Percentiles rank a stretch among this genome's conserved stretches.
Evolutionary conservation across 2,797 vertebrate species (phyloP).

Genomic region (Syngnathus rostellatus): DNA sequence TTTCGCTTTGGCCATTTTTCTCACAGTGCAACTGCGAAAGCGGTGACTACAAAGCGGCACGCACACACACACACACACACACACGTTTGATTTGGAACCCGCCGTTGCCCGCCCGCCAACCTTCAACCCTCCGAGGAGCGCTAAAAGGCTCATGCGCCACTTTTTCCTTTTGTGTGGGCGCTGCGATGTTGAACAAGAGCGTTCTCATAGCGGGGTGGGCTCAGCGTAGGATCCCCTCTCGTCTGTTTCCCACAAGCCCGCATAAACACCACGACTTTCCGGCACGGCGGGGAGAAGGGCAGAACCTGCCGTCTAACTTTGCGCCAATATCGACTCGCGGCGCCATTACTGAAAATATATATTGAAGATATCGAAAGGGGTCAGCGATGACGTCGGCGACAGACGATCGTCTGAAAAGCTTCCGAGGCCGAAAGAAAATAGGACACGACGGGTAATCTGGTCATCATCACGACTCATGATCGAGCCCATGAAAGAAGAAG

Average conservation of each 20-base stretch:
- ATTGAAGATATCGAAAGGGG: background rate
- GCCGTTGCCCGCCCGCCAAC: conserved; percentile 40
- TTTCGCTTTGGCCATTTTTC: conserved; percentile 29
- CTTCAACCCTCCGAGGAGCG: conserved; percentile 55
- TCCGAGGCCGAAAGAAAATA: conserved; percentile 47
- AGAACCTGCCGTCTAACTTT: conserved; percentile 41
- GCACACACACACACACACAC: conserved; percentile 4
- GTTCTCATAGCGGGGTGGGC: conserved; percentile 43
- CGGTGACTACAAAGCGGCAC: background rate
- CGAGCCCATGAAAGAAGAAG: conserved; percentile 36
- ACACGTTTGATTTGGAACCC: conserved; percentile 7
- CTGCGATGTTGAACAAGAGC: conserved; percentile 48
- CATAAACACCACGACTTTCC: conserved; percentile 35
- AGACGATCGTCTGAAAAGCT: conserved; percentile 31
- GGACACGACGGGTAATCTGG: conserved; percentile 40
- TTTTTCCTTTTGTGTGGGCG: conserved; percentile 43
- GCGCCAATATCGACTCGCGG: conserved; percentile 31
- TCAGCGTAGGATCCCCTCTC: conserved; percentile 54
- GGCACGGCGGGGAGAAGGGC: conserved; percentile 53
- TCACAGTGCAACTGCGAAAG: conserved; percentile 14
- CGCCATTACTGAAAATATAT: background rate
- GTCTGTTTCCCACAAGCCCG: conserved; percentile 44
- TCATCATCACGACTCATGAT: conserved; percentile 39
- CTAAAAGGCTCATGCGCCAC: conserved; percentile 41
- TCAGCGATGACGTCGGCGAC: conserved; percentile 16